phyloP scores from a whole-genome alignment of 2,888 invertebrate genomes.

The Pediacus dermestoides region DNA sequence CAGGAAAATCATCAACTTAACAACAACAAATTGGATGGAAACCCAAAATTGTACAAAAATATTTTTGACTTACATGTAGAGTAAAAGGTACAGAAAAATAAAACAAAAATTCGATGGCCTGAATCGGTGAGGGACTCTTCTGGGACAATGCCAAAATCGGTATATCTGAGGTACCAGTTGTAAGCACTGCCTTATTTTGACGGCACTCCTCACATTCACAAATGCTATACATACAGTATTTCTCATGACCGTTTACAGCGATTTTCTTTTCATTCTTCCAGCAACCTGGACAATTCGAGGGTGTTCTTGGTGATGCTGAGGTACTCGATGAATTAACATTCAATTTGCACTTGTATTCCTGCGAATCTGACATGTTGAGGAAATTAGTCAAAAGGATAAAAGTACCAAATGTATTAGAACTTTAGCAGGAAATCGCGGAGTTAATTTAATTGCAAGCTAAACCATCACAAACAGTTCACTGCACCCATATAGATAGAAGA shows the following conservation, averaged over 20 bases:
- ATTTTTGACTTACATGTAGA: too few relatives aligned
- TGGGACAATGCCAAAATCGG: conserved; percentile 42
- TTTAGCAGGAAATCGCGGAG: too few relatives aligned
- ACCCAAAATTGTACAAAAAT: too few relatives aligned
- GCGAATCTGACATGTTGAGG: conserved; percentile 45
- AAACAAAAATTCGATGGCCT: conserved; percentile 45
- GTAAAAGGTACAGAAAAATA: too few relatives aligned
- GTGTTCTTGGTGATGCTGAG: conserved; percentile 67
- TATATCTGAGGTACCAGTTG: conserved; percentile 34
- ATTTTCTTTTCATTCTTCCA: conserved; percentile 85
- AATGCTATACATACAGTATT: conserved; percentile 78
- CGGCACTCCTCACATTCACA: conserved; percentile 83
- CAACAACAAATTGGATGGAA: too few relatives aligned
- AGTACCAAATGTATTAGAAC: too few relatives aligned
- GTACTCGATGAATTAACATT: conserved; percentile 54
- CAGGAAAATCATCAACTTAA: too few relatives aligned
- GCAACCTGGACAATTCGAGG: conserved; percentile 88
- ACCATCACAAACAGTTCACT: too few relatives aligned
- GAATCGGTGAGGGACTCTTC: conserved; percentile 45
- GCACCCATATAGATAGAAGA: too few relatives aligned
- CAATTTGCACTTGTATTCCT: conserved; percentile 52
- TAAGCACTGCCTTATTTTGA: conserved; percentile 67
- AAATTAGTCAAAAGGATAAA: too few relatives aligned
- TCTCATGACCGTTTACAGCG: conserved; percentile 84
- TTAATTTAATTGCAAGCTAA: too few relatives aligned